Evolutionary conservation across 2,113 vertebrate genomes (phyloP).

Genomic region (Trogon melanurus): DNA sequence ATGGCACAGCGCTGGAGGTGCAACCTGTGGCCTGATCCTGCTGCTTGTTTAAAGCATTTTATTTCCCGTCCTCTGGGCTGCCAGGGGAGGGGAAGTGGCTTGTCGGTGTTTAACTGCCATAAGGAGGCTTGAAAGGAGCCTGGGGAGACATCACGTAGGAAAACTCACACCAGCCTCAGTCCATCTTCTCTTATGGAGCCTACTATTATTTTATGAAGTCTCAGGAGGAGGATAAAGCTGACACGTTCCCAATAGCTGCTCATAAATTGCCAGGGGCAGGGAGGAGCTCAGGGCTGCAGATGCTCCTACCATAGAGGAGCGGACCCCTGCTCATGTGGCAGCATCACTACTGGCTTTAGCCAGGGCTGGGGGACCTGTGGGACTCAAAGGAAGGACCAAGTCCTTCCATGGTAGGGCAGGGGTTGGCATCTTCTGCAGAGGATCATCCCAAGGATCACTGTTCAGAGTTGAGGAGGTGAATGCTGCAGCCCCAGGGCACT

Average conservation of each 20-base stretch:
- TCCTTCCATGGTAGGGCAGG: neutral
- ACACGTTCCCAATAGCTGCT: neutral
- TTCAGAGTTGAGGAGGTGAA: neutral
- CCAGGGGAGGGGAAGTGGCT: neutral
- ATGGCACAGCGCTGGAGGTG: rapidly evolving
- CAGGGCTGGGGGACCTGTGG: rapidly evolving
- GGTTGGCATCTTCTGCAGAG: rapidly evolving
- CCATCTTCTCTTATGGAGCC: constrained; percentile 35
- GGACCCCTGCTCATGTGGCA: rapidly evolving
- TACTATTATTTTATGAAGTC: constrained; percentile 53
- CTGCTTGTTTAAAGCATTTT: neutral
- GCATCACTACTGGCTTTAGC: neutral
- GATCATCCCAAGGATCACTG: neutral
- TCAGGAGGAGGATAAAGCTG: constrained; percentile 63
- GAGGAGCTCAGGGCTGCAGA: rapidly evolving
- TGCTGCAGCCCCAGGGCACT: rapidly evolving
- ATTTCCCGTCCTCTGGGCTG: neutral
- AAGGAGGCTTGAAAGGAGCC: constrained; percentile 37
- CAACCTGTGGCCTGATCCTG: neutral
- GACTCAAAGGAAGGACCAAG: neutral
- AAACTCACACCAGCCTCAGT: constrained; percentile 35
- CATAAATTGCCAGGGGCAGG: constrained; percentile 25
- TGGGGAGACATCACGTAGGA: constrained; percentile 52
- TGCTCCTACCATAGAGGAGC: rapidly evolving
- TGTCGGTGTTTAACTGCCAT: neutral